phyloP scores from a whole-genome alignment of 2,113 vertebrate genomes.

The Coracopsis vasa region DNA sequence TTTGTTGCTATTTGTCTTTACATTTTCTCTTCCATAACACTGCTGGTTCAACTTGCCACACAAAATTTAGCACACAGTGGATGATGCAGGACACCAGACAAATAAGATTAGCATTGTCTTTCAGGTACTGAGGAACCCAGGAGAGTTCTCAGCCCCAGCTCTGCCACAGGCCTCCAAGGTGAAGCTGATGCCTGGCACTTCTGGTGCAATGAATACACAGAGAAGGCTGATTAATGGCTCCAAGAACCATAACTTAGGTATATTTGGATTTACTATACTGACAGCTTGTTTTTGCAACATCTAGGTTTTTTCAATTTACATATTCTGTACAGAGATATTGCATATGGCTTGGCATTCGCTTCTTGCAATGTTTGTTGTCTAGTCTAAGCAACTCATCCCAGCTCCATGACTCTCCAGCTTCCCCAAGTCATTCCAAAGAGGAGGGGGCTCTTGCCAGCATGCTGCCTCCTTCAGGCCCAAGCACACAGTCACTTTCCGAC shows the following conservation, averaged over 20 bases:
- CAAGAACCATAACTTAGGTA: neutral
- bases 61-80: neutral
- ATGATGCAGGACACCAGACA: neutral
- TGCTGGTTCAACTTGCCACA: neutral
- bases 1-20: neutral
- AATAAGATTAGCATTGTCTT: neutral
- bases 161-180: neutral
- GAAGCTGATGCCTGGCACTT: neutral
- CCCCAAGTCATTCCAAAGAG: neutral
- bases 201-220: neutral
- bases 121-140: neutral
- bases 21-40: neutral
- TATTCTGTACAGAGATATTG: neutral
- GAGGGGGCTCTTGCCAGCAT: neutral
- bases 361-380: neutral
- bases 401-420: neutral
- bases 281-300: neutral
- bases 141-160: neutral
- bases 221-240: neutral
- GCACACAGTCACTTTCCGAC: fast-evolving
- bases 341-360: neutral
- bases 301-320: neutral
- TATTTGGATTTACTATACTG: neutral
- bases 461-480: neutral
- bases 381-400: neutral